Percentiles rank a stretch among this genome's conserved stretches.
These are phyloP conservation scores for Megamerina dolium DNA, from an alignment of 2,888 invertebrate species.

Conservation along the genomic window DNA sequence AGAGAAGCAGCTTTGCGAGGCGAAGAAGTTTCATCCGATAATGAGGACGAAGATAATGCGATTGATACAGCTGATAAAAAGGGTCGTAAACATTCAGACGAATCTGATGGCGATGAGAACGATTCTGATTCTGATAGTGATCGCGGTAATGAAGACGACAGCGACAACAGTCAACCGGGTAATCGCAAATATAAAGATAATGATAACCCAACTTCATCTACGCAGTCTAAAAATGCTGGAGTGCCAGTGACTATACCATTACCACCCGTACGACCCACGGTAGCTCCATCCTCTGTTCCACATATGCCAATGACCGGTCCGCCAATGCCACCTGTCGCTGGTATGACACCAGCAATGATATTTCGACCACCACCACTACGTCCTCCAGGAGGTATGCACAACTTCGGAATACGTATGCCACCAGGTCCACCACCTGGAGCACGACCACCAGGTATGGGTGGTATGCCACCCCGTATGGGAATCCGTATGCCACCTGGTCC, in stretches of 20 bases:
- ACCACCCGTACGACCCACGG: slow-evolving; percentile 15
- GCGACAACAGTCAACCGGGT: slow-evolving; percentile 19
- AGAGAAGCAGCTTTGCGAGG: slow-evolving; percentile 43
- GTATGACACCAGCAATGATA: slow-evolving; percentile 52
- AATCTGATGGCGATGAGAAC: slow-evolving; percentile 15
- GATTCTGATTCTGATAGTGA: slow-evolving; percentile 13
- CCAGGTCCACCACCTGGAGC: slow-evolving; percentile 53
- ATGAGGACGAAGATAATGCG: slow-evolving; percentile 16
- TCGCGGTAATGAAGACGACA: slow-evolving; percentile 16
- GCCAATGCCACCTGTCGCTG: slow-evolving; percentile 47
- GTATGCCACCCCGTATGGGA: slow-evolving; percentile 55
- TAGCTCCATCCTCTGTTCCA: slow-evolving; percentile 10
- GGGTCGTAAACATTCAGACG: slow-evolving; percentile 6
- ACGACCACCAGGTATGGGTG: slow-evolving; percentile 55
- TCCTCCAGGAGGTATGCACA: slow-evolving; percentile 46
- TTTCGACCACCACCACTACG: slow-evolving; percentile 56
- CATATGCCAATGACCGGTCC: slow-evolving; percentile 34
- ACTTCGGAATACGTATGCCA: slow-evolving; percentile 43
- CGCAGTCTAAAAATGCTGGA: slow-evolving; percentile 13
- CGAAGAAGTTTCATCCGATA: slow-evolving; percentile 19
- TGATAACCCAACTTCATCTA: neutral
- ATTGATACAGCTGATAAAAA: too few relatives aligned
- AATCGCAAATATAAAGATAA: slow-evolving; percentile 14
- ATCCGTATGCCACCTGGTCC: slow-evolving; percentile 62
- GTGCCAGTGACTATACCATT: slow-evolving; percentile 14